Evolutionary conservation across 2,797 vertebrate species (phyloP), one percentile per base, ranked within the genome.

Genomic region (Myotis findleyi): DNA sequence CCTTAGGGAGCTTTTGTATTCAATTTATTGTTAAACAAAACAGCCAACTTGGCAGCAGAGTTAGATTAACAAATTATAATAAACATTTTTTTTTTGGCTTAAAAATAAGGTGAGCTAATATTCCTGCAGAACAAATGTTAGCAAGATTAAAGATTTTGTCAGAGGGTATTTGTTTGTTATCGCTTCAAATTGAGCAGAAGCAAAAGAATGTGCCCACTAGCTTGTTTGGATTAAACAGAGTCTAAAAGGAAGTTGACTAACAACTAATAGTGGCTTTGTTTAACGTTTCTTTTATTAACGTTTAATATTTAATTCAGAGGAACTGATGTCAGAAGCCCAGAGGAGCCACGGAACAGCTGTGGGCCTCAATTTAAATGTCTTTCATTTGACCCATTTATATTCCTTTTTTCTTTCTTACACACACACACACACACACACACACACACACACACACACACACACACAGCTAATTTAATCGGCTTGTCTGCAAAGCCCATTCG

Each of bases 11-110:
- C 87, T 97, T 98, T 98, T 98, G 95, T 94, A 96, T 98, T 98
- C 96, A 97, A 98, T 98, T 98, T 98, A 98, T 97, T 97, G 97
- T 98, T 98, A 98, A 97, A 92, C 97, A 98, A 98, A 98, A 97
- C 96, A 98, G 94, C 76, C 79, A 91, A 93, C 96, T 97, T 97
- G 97, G 96, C 96, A 98, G 96, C 77, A 69, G 95, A 97, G 95
- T 95, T 83, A 98, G 97, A 98, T 98, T 98, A 98, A 98, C 96
- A 98, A 98, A 98, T 98, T 97, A 96, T 69, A 97, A 80, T 96
- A 86, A 92, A 47, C 80, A 36, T 96, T 84, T 87, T 80, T 49
- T 49, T 82, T 64, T 90, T 89, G 75, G 51, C 27, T 66, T 88
- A 38, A 97, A 97, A 92, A 69, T 91, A 95, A 96, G 91, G 94